phyloP scores from a whole-genome alignment of 2,888 invertebrate species.

The Tinea semifulvella region DNA sequence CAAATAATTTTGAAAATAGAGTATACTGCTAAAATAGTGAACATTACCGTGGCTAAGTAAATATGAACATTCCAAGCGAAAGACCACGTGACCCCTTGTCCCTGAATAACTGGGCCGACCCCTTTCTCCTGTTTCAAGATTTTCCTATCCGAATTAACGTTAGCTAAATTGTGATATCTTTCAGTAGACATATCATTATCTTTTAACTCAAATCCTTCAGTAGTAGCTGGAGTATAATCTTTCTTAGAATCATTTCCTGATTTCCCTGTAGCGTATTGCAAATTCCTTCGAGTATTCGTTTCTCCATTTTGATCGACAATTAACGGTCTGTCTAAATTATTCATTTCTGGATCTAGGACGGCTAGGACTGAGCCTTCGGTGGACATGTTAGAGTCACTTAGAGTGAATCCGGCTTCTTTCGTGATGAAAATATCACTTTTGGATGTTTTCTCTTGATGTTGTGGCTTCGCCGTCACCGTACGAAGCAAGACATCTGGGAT shows the following conservation, averaged over 20 bases:
- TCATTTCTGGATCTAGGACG: conserved; percentile 61
- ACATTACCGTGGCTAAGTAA: conserved; percentile 85
- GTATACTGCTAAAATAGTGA: conserved; percentile 83
- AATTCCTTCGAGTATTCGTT: conserved; percentile 58
- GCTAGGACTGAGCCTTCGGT: conserved; percentile 59
- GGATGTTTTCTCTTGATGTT: conserved; percentile 53
- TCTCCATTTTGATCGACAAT: conserved; percentile 59
- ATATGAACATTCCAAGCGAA: conserved; percentile 93
- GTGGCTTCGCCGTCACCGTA: conserved; percentile 70
- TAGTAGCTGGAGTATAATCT: conserved; percentile 51
- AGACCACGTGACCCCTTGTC: conserved; percentile 74
- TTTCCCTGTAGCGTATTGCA: conserved; percentile 56
- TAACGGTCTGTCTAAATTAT: conserved; percentile 58
- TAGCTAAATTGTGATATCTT: conserved; percentile 67
- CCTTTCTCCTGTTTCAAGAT: conserved; percentile 51
- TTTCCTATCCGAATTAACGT: conserved; percentile 65
- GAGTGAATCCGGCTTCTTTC: conserved; percentile 53
- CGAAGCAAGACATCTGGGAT: conserved; percentile 80
- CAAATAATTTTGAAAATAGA: conserved; percentile 88
- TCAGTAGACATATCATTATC: conserved; percentile 63
- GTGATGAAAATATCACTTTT: conserved; percentile 51
- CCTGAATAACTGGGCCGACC: conserved; percentile 43
- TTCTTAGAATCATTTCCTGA: conserved; percentile 41
- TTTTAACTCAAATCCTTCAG: conserved; percentile 54
- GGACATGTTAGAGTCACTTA: conserved; percentile 48